phyloP scores from a whole-genome alignment of 1,140 invertebrate genomes.

The Apis florea region DNA sequence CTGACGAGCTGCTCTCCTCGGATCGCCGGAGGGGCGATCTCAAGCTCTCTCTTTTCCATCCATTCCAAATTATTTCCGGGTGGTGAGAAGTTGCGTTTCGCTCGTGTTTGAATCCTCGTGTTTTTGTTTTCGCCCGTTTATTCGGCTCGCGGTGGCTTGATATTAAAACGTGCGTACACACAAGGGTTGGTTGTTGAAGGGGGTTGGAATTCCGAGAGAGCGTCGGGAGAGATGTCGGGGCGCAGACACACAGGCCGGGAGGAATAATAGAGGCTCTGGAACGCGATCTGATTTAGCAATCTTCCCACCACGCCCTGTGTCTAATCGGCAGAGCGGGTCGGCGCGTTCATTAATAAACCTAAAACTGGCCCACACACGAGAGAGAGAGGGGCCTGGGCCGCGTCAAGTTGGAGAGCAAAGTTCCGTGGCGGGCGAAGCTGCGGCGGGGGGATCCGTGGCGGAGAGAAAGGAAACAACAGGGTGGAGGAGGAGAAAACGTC shows the following conservation, averaged over 20 bases:
- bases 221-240: background rate
- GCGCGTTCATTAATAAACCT: constrained; percentile 76
- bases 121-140: background rate
- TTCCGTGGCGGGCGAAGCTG: constrained; percentile 1
- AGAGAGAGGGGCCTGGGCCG: constrained; percentile 36
- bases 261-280: constrained; percentile 10
- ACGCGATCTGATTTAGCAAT: constrained; percentile 78
- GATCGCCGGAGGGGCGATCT: background rate
- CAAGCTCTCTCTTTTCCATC: too few relatives aligned
- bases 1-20: background rate
- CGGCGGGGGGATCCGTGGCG: background rate
- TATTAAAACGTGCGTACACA: background rate
- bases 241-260: background rate
- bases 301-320: constrained; percentile 78
- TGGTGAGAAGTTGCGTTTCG: background rate
- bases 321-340: constrained; percentile 76
- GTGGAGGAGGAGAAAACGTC: constrained; percentile 64
- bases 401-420: constrained; percentile 23
- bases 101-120: background rate
- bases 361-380: constrained; percentile 73
- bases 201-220: background rate
- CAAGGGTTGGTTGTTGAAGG: background rate
- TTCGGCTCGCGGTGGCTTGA: background rate
- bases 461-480: background rate
- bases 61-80: background rate